Evolutionary conservation across 1,140 invertebrate genomes (phyloP), one percentile per base, ranked within the genome.

Genomic region (Mamestra configurata): DNA sequence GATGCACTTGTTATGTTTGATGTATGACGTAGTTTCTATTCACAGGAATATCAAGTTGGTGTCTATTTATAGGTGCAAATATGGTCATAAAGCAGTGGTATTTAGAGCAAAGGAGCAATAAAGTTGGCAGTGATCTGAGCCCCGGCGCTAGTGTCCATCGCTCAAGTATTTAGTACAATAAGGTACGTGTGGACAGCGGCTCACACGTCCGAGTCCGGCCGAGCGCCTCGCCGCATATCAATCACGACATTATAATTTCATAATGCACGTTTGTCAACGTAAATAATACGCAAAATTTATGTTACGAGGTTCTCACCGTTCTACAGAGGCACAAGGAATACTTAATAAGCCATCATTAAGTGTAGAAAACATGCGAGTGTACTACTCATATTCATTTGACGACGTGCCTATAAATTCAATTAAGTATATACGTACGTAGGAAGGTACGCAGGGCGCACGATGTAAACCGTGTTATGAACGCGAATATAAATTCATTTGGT

Each of bases 201-300:
- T 86, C 86, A 82, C 92, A 92, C 90, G 92, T 91, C 87, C 82
- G 71, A 22, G 51, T 72, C 75, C 86, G 78, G 46, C 73, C 79
- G 79, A 59, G 49, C 86, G 61, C 79, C 64, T 73, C 53, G 72
- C 82, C 79, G 93, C 89, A 94, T 94, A 86, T 87, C 90, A 94
- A 94, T 88, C 86, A 87, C 71, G 53, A 64, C 85, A 93, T 94
- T 94, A 94, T 93, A 92, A 93, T 94, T 93, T 94, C 92, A 94
- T 94, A 94, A 93, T 83, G 91, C 93, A 89, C 88, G 87, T 89
- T 84, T 93, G 93, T 93, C 93, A 90, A 90, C 91, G 87, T 93
- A 93, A 93, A 93, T 94, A 93, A 94, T 94, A 94, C 91, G 93
- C 93, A 92, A 94, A 94, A 94, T 94, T 93, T 93, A 94, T 94